Percentiles rank a stretch among this genome's conserved stretches.
phyloP scores from a whole-genome alignment of 1,140 invertebrate genomes.

The Drosophila baimaii region DNA sequence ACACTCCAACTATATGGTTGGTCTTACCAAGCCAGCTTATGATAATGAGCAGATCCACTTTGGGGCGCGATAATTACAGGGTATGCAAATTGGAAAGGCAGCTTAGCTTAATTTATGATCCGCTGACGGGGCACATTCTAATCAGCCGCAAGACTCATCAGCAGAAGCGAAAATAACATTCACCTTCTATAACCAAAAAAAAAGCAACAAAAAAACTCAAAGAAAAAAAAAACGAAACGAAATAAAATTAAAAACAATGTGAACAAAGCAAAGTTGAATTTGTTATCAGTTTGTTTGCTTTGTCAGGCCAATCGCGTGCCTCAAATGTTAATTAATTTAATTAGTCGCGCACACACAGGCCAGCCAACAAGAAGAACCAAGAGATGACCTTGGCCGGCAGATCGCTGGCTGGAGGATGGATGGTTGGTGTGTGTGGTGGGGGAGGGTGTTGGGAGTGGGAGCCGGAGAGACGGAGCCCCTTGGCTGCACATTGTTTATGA shows the following conservation, averaged over 20 bases:
- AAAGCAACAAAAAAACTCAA: constrained; percentile 28
- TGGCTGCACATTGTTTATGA: constrained; percentile 79
- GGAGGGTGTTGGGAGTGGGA: constrained; percentile 42
- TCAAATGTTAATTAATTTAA: constrained; percentile 76
- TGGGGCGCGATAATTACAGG: constrained; percentile 40
- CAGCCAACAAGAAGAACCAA: constrained; percentile 29
- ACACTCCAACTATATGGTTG: constrained; percentile 6
- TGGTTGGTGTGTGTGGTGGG: neutral
- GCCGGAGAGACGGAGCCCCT: constrained; percentile 32
- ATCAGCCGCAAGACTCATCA: constrained; percentile 59
- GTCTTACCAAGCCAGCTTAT: constrained; percentile 7
- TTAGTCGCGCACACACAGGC: constrained; percentile 52
- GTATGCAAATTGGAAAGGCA: constrained; percentile 69
- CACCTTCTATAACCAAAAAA: constrained; percentile 43
- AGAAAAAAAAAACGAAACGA: constrained; percentile 16
- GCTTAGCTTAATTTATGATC: constrained; percentile 57
- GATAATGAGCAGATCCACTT: constrained; percentile 23
- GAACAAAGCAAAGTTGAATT: constrained; percentile 44
- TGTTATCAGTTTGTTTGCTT: constrained; percentile 73
- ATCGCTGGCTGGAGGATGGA: constrained; percentile 25
- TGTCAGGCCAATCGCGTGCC: constrained; percentile 70
- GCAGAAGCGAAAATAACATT: constrained; percentile 56
- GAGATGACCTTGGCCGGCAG: constrained; percentile 47
- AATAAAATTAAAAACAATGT: constrained; percentile 20
- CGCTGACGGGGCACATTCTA: constrained; percentile 71